Conservation (phyloP, 2,888 invertebrate genomes). For the Acheta domesticus region DNA sequence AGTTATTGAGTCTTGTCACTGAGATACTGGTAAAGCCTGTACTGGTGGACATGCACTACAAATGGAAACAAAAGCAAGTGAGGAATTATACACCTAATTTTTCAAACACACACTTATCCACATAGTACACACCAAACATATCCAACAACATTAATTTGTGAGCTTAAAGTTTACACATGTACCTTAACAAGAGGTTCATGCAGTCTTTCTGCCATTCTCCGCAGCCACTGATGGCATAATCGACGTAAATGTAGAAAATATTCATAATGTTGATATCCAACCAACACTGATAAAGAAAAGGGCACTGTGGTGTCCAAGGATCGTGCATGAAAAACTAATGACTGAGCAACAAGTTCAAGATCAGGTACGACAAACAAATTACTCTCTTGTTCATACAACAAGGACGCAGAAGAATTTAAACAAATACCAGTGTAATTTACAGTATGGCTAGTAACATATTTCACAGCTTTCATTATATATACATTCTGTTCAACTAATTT, state of each 20-base stretch:
- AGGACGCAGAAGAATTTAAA: neutral
- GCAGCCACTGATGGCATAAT: slow-evolving; percentile 37
- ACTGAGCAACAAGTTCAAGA: slow-evolving; percentile 37
- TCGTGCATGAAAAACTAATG: slow-evolving; percentile 35
- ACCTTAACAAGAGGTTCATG: slow-evolving; percentile 32
- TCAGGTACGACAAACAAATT: slow-evolving; percentile 38
- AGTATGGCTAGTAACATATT: slow-evolving; percentile 38
- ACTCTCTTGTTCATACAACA: slow-evolving; percentile 28
- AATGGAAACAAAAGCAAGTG: neutral
- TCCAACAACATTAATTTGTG: neutral
- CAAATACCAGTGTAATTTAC: slow-evolving; percentile 36
- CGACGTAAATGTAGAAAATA: slow-evolving; percentile 34
- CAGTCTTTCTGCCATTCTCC: slow-evolving; percentile 30
- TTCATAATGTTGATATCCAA: slow-evolving; percentile 34
- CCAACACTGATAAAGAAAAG: slow-evolving; percentile 36
- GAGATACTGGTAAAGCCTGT: slow-evolving; percentile 23
- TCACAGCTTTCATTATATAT: slow-evolving; percentile 33
- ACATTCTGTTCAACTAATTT: neutral
- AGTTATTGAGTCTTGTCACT: slow-evolving; percentile 33
- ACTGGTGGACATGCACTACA: neutral
- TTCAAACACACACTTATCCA: neutral
- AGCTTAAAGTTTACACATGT: neutral
- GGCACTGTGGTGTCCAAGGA: slow-evolving; percentile 29
- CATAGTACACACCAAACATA: neutral
- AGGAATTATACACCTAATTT: neutral